Base-by-base conservation (phyloP, 2,113 vertebrate species). In the Nicator chloris region DNA sequence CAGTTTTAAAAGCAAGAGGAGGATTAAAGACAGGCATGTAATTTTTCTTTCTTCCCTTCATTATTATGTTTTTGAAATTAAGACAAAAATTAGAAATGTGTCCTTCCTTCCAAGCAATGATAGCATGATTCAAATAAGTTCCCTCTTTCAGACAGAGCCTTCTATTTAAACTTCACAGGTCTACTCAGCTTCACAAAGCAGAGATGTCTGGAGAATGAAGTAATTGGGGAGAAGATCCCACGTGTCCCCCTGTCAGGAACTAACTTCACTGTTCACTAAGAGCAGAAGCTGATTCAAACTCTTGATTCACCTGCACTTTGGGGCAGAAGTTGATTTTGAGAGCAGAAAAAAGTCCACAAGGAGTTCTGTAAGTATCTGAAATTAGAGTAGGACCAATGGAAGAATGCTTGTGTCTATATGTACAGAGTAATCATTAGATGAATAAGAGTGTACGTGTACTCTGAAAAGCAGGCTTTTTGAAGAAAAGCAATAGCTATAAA, bases 231-330 rank as follows among this genome's bases (percentile, higher is more conserved):
- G 50, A 82, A 13, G 22, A 51, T 44, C 19, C 79, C 33, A 17
- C 0, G 0, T 16, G 11, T 37, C 10, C 37, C 19, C 24, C 37
- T 39, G 24, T 49, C 20, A 57, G 71, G 28, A 82, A 2, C 47
- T 40, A 24, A 28, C 51, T 51, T 11, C 28, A 49, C 66, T 42
- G 4, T 27, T 77, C 68, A 49, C 31, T 8, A 28, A 20, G 37
- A 82, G 22, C 27, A 70, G 50, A 56, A 57, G 50, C 50, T 11
- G 12, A n/a, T 24, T 31, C 10, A 60, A 50, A 30, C 37, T 6
- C 40, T 15, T 66, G 44, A 39, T 37, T 47, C 11, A 68, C 4
- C 8, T 37, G 24, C 31, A 15, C 13, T n/a, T 50, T 3, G 26
- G 44, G n/a, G 15, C 65, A 90, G 26, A 59, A 65, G 45, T 28